Evolutionary conservation across 2,113 vertebrate genomes (phyloP), one percentile per base, ranked within the genome.

Genomic region (Podocnemis expansa): DNA sequence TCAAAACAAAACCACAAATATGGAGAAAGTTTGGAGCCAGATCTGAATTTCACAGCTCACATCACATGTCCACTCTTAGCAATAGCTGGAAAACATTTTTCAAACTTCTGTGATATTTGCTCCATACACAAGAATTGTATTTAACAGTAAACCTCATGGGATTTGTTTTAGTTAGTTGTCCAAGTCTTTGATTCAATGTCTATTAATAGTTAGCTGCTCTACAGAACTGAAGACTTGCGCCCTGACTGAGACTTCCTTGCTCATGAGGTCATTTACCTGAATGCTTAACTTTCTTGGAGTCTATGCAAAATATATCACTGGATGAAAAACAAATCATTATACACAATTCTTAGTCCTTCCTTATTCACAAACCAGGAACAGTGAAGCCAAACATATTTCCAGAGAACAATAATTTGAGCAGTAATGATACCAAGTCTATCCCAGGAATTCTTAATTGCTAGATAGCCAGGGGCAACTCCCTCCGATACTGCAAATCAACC

Each of bases 1-100:
- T 95, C 41, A 96, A 96, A 94, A 21, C 45, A 91, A 96, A 97
- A 80, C 91, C 94, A 93, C 94, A 96, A 94, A 82, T 75, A 95
- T 38, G 80, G 90, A 90, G 82, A 82, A 96, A 95, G 91, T 86
- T 85, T 94, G 91, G 93, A 93, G 2, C 1, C 73, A 89, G 88
- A 89, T 93, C 88, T 85, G 49, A 90, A 47, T 76, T 95, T 93
- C 82, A 93, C 29, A 91, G 78, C 63, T 93, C 84, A 88, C 31
- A 41, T 58, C n/a, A 88, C 88, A 91, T 63, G 70, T 93, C 70
- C 29, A 67, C 83, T 58, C 81, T 81, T 93, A 95, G 95, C 94
- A 94, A 93, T 95, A 85, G 89, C n/a, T 95, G 81, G 93, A 94
- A 96, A 95, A 95, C 60, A 41, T 47, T 93, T 93, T 93, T 91